A percentile compares a stretch with the other conserved stretches of the same genome.
Conservation (phyloP, 2,797 vertebrate species). For the Epinephelus awoara region DNA sequence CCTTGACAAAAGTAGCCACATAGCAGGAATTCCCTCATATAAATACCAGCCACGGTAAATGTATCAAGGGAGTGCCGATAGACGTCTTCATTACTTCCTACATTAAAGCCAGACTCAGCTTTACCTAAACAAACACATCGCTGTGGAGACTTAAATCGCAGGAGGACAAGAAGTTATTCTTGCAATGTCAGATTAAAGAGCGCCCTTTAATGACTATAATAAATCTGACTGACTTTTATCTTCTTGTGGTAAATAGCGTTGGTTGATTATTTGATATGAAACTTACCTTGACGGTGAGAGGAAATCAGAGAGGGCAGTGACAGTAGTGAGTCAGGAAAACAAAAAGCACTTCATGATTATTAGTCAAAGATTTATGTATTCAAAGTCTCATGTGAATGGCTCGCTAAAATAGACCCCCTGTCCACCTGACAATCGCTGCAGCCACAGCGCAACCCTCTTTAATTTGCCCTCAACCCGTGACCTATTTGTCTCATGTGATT, state of each 20-base stretch:
- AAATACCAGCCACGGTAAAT: conserved; percentile 54
- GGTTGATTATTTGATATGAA: conserved; percentile 26
- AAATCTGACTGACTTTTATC: conserved; percentile 19
- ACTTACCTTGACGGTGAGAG: conserved; percentile 78
- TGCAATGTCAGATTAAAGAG: conserved; percentile 11
- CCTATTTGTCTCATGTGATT: conserved; percentile 73
- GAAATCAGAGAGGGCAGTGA: conserved; percentile 57
- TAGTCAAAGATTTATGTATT: conserved; percentile 76
- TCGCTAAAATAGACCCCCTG: conserved; percentile 82
- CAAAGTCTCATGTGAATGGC: conserved; percentile 79
- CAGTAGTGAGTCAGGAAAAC: conserved; percentile 52
- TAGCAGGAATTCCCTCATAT: conserved; percentile 54
- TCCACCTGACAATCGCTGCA: conserved; percentile 77
- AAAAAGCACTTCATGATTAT: conserved; percentile 77
- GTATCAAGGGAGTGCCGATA: conserved; percentile 50
- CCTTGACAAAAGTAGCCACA: conserved; percentile 65
- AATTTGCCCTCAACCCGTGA: conserved; percentile 78
- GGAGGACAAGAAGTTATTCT: conserved; percentile 4
- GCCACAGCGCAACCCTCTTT: conserved; percentile 66
- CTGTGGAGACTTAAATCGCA: conserved; percentile 18
- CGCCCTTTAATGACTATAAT: not conserved
- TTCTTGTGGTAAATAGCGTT: conserved; percentile 5
- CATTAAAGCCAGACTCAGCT: conserved; percentile 41
- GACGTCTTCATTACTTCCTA: conserved; percentile 47
- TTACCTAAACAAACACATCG: conserved; percentile 5